A percentile compares a stretch with the other conserved stretches of the same genome.
Evolutionary conservation across 1,140 invertebrate species (phyloP).

Genomic region (Brachionus asplanchnoidis): DNA sequence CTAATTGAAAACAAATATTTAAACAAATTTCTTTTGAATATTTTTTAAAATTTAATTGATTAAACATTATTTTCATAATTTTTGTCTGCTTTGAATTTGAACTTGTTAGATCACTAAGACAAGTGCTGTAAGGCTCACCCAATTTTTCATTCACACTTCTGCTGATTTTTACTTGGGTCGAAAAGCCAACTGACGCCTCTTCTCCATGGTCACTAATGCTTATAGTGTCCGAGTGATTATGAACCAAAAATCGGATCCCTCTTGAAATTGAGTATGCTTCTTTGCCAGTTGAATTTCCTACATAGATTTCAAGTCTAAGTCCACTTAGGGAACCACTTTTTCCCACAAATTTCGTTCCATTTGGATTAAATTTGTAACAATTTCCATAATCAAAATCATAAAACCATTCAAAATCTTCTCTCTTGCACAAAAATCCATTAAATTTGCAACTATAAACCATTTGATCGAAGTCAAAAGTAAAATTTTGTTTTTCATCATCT

Average conservation of each 20-base stretch:
- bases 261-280: not conserved
- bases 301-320: not conserved
- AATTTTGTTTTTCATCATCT: not conserved
- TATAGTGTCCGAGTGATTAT: not conserved
- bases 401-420: constrained; percentile 17
- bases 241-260: constrained; percentile 1
- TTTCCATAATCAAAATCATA: constrained; percentile 35
- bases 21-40: not conserved
- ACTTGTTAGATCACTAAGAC: not conserved
- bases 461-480: not conserved
- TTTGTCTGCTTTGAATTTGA: not conserved
- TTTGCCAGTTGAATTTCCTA: not conserved
- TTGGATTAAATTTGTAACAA: constrained; percentile 6
- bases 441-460: not conserved
- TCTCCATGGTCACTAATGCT: not conserved
- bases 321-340: not conserved
- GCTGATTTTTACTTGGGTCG: not conserved
- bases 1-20: not conserved
- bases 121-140: not conserved
- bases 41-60: not conserved
- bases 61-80: constrained; percentile 5
- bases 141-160: not conserved
- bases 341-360: not conserved
- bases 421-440: not conserved
- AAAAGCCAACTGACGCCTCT: not conserved